Evolutionary conservation across 2,797 vertebrate genomes (phyloP).

Genomic region (Acipenser ruthenus): DNA sequence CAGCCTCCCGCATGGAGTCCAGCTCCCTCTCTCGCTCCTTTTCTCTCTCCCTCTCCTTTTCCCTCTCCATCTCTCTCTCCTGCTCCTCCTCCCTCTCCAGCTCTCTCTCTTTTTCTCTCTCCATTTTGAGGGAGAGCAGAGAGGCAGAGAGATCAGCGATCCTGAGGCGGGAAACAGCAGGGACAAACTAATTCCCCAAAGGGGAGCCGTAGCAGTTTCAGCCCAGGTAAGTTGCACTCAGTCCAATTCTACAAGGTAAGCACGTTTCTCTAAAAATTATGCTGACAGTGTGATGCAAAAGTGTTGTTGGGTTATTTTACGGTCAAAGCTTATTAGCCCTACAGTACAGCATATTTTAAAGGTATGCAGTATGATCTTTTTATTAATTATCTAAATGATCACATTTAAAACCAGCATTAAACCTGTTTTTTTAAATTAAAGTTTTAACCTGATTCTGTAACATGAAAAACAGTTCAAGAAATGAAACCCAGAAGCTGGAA

Average conservation of each 20-base stretch:
- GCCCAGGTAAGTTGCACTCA: background rate
- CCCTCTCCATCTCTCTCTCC: constrained; percentile 55
- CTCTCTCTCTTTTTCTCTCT: constrained; percentile 54
- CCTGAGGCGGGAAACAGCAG: constrained; percentile 39
- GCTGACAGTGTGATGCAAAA: background rate
- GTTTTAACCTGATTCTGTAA: too few species aligned
- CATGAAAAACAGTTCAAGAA: too few species aligned
- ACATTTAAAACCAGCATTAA: too few species aligned
- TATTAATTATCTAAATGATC: too few species aligned
- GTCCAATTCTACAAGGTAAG: background rate
- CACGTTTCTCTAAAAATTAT: background rate
- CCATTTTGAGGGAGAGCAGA: constrained; percentile 51
- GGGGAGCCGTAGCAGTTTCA: background rate
- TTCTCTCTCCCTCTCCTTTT: constrained; percentile 53
- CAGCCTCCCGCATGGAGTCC: constrained; percentile 41
- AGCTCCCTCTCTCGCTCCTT: constrained; percentile 49
- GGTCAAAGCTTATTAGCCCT: too few species aligned
- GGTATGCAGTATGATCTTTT: too few species aligned
- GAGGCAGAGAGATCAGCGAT: constrained; percentile 57
- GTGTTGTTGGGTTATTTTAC: too few species aligned
- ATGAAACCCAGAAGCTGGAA: too few species aligned
- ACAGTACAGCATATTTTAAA: too few species aligned
- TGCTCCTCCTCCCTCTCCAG: constrained; percentile 25
- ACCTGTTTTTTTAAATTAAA: too few species aligned
- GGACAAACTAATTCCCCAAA: background rate